Conservation (phyloP, 2,888 invertebrate species). For the Pandemis cinnamomeana region DNA sequence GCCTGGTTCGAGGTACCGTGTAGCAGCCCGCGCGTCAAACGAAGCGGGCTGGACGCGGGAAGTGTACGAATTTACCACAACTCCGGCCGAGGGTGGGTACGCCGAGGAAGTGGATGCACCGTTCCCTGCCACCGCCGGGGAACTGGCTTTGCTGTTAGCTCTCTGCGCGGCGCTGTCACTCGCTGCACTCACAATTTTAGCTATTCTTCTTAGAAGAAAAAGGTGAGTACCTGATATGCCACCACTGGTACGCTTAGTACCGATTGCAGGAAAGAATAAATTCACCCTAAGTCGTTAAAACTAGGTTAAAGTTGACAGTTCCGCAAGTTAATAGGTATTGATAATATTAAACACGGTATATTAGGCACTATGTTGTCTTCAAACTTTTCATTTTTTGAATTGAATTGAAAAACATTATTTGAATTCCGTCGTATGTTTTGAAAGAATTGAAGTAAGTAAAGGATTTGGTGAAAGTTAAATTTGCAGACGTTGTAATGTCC, state of each 20-base stretch:
- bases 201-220: conserved; percentile 83
- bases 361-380: too few species aligned
- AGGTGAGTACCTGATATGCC: conserved; percentile 56
- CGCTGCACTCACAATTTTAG: conserved; percentile 83
- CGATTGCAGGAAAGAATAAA: too few species aligned
- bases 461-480: not conserved
- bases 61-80: conserved; percentile 85
- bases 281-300: too few species aligned
- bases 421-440: too few species aligned
- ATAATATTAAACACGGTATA: too few species aligned
- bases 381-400: too few species aligned
- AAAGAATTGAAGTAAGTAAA: not conserved
- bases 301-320: too few species aligned
- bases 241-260: too few species aligned
- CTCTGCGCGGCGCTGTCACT: conserved; percentile 84
- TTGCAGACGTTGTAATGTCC: not conserved
- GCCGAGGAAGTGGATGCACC: conserved; percentile 78
- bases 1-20: conserved; percentile 85
- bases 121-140: conserved; percentile 78
- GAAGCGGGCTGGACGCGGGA: conserved; percentile 86
- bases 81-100: conserved; percentile 81
- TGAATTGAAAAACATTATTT: too few species aligned
- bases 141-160: conserved; percentile 75
- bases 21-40: conserved; percentile 85
- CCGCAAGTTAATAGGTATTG: too few species aligned